These are phyloP conservation scores for Drosophila malerkotliana DNA, from an alignment of 1,140 invertebrate species.

Conservation along the genomic window DNA sequence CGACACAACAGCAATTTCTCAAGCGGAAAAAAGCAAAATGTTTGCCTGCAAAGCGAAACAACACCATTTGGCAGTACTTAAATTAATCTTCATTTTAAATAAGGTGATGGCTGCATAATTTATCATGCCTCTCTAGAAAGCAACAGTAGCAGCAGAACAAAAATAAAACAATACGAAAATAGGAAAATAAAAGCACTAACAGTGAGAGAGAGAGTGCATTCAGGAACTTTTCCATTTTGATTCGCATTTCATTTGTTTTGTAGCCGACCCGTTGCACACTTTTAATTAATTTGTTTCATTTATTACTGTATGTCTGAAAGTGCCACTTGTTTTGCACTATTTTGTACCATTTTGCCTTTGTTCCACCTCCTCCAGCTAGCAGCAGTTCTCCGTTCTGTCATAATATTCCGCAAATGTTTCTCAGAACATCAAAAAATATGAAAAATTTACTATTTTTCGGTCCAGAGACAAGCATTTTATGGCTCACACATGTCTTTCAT, in stretches of 20 bases:
- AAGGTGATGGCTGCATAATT: constrained; percentile 59
- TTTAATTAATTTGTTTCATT: constrained; percentile 79
- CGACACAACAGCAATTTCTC: constrained; percentile 42
- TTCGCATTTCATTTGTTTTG: constrained; percentile 67
- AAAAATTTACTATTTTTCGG: constrained; percentile 6
- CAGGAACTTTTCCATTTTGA: constrained; percentile 35
- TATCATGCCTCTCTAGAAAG: constrained; percentile 34
- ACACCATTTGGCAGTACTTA: constrained; percentile 41
- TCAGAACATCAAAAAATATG: constrained; percentile 15
- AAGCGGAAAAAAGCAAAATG: neutral
- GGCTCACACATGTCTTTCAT: constrained; percentile 38
- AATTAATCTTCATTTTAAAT: constrained; percentile 73
- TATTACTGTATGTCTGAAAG: constrained; percentile 43
- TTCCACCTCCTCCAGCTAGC: neutral
- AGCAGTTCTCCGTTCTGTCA: neutral
- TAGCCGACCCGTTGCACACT: constrained; percentile 60
- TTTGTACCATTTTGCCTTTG: constrained; percentile 9
- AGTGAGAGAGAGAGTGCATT: constrained; percentile 10
- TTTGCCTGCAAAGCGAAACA: neutral
- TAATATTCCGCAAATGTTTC: constrained; percentile 18
- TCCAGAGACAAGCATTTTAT: constrained; percentile 30
- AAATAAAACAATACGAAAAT: neutral
- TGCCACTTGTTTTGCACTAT: constrained; percentile 30
- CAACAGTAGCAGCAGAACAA: neutral
- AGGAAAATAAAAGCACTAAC: constrained; percentile 10